phyloP scores from a whole-genome alignment of 2,888 invertebrate species.

The Drosophila pseudotalamancana region DNA sequence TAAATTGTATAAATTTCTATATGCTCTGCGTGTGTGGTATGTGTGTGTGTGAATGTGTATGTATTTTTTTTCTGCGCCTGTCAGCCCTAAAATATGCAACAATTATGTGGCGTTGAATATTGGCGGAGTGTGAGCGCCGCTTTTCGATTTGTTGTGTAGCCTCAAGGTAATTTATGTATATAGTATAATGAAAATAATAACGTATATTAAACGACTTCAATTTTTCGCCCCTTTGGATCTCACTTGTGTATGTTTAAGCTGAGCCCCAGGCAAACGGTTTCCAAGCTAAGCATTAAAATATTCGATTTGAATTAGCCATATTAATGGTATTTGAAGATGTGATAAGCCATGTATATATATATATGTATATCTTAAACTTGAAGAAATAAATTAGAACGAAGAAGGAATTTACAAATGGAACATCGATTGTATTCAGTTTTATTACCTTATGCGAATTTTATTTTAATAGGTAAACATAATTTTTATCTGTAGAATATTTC shows the following conservation, averaged over 20 bases:
- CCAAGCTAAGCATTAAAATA: slow-evolving; percentile 19
- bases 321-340: background rate
- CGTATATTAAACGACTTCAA: slow-evolving; percentile 45
- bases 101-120: slow-evolving; percentile 54
- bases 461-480: too few species aligned
- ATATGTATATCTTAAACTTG: background rate
- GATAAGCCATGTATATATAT: background rate
- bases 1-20: slow-evolving; percentile 58
- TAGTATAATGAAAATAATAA: slow-evolving; percentile 73
- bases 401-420: background rate
- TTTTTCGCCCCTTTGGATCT: slow-evolving; percentile 23
- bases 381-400: background rate
- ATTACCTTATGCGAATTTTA: too few species aligned
- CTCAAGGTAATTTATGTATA: slow-evolving; percentile 73
- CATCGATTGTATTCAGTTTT: too few species aligned
- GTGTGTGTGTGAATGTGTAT: slow-evolving; percentile 4
- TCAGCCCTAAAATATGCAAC: slow-evolving; percentile 72
- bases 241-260: slow-evolving; percentile 9
- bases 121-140: slow-evolving; percentile 17
- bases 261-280: slow-evolving; percentile 1
- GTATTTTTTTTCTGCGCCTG: slow-evolving; percentile 29
- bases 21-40: background rate
- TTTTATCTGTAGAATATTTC: too few species aligned
- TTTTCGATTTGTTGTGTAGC: slow-evolving; percentile 57
- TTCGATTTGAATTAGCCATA: slow-evolving; percentile 29